Conservation (phyloP, 2,113 vertebrate species). For the Odontesthes bonariensis region DNA sequence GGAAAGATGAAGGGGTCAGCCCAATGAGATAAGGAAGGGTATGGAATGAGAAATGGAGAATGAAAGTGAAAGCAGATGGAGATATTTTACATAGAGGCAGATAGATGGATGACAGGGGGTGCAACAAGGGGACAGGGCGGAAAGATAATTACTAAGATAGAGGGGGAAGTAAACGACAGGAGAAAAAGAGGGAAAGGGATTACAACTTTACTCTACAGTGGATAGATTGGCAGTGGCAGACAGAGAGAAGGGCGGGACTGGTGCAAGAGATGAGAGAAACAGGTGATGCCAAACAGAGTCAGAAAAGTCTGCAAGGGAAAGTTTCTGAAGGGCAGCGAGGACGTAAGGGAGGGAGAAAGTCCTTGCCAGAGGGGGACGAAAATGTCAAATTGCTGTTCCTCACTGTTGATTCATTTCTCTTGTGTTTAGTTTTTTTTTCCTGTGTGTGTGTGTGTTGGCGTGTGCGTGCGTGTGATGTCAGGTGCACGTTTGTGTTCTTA, state of each 20-base stretch:
- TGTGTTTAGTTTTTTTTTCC: constrained; percentile 19
- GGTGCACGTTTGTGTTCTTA: constrained; percentile 28
- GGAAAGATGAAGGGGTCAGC: constrained; percentile 76
- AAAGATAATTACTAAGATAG: constrained; percentile 82
- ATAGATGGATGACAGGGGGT: constrained; percentile 69
- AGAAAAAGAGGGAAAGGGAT: constrained; percentile 65
- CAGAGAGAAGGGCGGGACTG: constrained; percentile 35
- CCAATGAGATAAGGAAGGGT: constrained; percentile 74
- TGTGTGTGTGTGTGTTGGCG: neutral
- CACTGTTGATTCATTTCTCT: constrained; percentile 58
- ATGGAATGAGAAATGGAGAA: constrained; percentile 72
- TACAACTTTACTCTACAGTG: constrained; percentile 67
- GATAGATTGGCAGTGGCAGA: constrained; percentile 56
- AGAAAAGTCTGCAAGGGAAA: constrained; percentile 33
- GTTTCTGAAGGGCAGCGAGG: constrained; percentile 56
- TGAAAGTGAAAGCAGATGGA: constrained; percentile 73
- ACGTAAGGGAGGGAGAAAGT: constrained; percentile 48
- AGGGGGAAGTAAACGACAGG: constrained; percentile 67
- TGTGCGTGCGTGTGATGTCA: constrained; percentile 3
- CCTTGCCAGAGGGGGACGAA: constrained; percentile 69
- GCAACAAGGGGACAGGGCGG: constrained; percentile 64
- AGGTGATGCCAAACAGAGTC: constrained; percentile 54
- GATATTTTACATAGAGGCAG: constrained; percentile 81
- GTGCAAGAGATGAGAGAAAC: constrained; percentile 33
- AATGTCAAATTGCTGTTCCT: constrained; percentile 53